Conservation (phyloP, 2,888 invertebrate species). For the Ceriagrion tenellum region DNA sequence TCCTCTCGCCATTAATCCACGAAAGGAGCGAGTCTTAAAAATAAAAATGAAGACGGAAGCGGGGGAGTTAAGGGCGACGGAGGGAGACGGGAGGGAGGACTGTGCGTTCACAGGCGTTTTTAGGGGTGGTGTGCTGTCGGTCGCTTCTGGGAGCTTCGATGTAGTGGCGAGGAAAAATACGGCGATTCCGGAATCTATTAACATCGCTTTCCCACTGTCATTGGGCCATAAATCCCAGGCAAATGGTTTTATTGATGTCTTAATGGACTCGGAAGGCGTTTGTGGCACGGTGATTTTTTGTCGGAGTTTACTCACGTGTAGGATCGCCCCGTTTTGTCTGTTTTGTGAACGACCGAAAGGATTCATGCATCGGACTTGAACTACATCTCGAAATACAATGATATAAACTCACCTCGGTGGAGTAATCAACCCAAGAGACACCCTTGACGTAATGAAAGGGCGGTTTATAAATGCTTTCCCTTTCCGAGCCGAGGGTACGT, state of each 20-base stretch:
- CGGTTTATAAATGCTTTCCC: not conserved
- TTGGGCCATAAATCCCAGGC: slow-evolving; percentile 15
- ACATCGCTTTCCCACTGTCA: slow-evolving; percentile 28
- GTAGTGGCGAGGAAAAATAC: slow-evolving; percentile 19
- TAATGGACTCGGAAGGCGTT: slow-evolving; percentile 29
- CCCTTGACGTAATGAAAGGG: not conserved
- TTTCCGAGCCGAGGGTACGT: not conserved
- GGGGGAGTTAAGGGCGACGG: not conserved
- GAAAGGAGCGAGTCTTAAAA: not conserved
- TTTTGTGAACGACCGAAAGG: not conserved
- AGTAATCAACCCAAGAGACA: not conserved
- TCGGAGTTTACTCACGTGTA: not conserved
- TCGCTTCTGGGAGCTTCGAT: not conserved
- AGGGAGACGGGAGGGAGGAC: not conserved
- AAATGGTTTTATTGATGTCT: slow-evolving; percentile 35
- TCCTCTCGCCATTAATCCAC: slow-evolving; percentile 51
- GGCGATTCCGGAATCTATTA: slow-evolving; percentile 36
- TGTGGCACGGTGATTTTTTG: slow-evolving; percentile 21
- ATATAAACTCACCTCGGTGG: not conserved
- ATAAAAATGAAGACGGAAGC: not conserved
- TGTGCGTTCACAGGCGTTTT: not conserved
- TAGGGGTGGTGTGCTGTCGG: not conserved
- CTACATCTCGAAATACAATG: not conserved
- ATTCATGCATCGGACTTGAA: not conserved
- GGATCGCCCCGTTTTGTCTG: not conserved